Evolutionary conservation across 2,888 invertebrate species (phyloP), one percentile per base, ranked within the genome.

Genomic region (Erebia palarica): DNA sequence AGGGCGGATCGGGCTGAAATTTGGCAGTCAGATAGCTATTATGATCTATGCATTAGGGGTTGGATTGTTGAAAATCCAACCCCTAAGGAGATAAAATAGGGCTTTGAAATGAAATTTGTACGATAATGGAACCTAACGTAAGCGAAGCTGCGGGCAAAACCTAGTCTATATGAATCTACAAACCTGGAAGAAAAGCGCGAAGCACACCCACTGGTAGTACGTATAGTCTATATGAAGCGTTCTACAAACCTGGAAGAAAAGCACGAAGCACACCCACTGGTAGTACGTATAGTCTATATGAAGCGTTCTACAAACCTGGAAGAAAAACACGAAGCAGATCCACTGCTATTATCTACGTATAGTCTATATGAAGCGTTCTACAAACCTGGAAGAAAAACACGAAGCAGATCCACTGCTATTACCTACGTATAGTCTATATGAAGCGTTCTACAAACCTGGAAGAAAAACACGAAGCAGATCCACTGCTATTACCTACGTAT

Each of bases 311-410:
- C 60, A 65, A 74, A 96, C 97, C 95, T 98, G 98, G 88, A 98
- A 97, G 91, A 98, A 98, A 68, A 98, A 94, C 68, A 72, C 70
- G 53, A 74, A 74, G 91, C 98, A 98, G 76, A 98, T 97, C 98
- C 98, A 98, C 91, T 98, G 98, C 88, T 98, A 98, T n/a, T n/a
- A n/a, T n/a, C 91, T 98, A 98, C n/a, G 97, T 97, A 89, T 98
- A 97, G 87, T 97, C n/a, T n/a, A n/a, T n/a, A n/a, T n/a, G n/a
- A n/a, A n/a, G n/a, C 4, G 4, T 21, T 57, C 3, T 42, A 27
- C 60, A 65, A 74, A 96, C 97, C 95, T 98, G 98, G 88, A 98
- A 97, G 91, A 98, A 98, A 68, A 98, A 94, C 68, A 72, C 70
- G 53, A 74, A 74, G 91, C 98, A 98, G 76, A 98, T 97, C 98